These are phyloP conservation scores for Actenoides lindsayi DNA, from an alignment of 2,113 vertebrate species.

Conservation along the genomic window DNA sequence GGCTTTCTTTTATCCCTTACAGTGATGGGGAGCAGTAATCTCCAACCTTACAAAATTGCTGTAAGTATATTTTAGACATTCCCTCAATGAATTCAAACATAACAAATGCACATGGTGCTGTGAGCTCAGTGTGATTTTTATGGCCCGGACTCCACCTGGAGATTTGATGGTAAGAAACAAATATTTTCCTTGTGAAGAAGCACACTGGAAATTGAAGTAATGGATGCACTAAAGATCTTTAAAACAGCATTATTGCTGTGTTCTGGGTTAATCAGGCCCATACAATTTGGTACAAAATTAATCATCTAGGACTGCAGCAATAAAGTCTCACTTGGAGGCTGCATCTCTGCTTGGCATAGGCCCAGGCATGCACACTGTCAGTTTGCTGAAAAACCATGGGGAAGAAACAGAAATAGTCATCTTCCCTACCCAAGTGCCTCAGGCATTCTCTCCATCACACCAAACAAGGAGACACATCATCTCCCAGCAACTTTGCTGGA, in stretches of 20 bases:
- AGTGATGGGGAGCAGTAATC: not conserved
- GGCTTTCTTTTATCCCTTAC: not conserved
- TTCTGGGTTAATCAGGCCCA: slow-evolving; percentile 33
- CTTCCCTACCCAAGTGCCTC: slow-evolving; percentile 13
- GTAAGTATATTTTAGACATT: not conserved
- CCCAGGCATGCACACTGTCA: slow-evolving; percentile 36
- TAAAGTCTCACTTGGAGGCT: slow-evolving; percentile 37
- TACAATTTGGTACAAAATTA: slow-evolving; percentile 49
- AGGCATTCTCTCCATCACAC: slow-evolving; percentile 22
- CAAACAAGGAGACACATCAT: slow-evolving; percentile 22
- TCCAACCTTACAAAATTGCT: not conserved
- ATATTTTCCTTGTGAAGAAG: not conserved
- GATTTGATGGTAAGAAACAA: not conserved
- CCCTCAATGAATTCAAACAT: not conserved
- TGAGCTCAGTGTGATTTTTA: not conserved
- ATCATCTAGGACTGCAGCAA: slow-evolving; percentile 44
- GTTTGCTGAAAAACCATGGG: slow-evolving; percentile 4
- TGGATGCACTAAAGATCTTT: slow-evolving; percentile 8
- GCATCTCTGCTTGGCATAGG: slow-evolving; percentile 19
- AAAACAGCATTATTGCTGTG: slow-evolving; percentile 19
- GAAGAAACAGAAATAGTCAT: slow-evolving; percentile 43
- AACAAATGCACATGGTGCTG: not conserved
- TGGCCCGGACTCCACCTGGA: not conserved
- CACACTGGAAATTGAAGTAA: slow-evolving; percentile 9
- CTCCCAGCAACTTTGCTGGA: not conserved